A percentile compares a stretch with the other conserved stretches of the same genome.
Evolutionary conservation across 2,797 vertebrate genomes (phyloP).

Genomic region (Alauda arvensis): DNA sequence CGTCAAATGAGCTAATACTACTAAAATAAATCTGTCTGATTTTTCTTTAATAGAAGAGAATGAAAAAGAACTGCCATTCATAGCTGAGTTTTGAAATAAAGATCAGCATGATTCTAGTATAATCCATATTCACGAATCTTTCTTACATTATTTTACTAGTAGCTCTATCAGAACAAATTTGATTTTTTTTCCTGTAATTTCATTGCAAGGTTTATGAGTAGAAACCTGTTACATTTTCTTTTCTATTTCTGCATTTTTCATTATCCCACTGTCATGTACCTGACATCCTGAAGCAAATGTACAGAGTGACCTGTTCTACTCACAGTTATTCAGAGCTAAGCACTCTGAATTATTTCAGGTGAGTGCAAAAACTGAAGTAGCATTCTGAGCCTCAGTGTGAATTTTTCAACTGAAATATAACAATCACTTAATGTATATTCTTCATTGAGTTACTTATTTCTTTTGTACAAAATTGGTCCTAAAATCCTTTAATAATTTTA

Average conservation of each 20-base stretch:
- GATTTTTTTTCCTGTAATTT: slow-evolving; percentile 13
- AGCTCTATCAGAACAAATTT: background rate
- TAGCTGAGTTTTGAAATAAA: background rate
- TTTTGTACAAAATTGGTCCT: background rate
- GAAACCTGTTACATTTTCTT: background rate
- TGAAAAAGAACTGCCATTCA: background rate
- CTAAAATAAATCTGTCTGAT: background rate
- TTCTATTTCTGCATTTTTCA: slow-evolving; percentile 49
- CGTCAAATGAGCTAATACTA: background rate
- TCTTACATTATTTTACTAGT: background rate
- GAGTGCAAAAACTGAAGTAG: slow-evolving; percentile 11
- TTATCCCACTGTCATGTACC: slow-evolving; percentile 31
- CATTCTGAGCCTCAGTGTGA: background rate
- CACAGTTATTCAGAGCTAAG: slow-evolving; percentile 21
- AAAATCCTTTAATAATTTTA: background rate
- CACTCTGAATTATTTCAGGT: background rate
- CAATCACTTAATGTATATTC: background rate
- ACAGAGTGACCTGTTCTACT: slow-evolving; percentile 6
- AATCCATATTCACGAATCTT: background rate
- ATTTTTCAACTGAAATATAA: slow-evolving; percentile 8
- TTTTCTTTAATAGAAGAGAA: background rate
- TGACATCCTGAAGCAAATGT: slow-evolving; percentile 33
- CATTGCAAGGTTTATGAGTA: slow-evolving; percentile 4
- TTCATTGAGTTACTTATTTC: background rate
- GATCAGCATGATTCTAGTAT: background rate